Evolutionary conservation across 1,140 invertebrate species (phyloP), one percentile per base, ranked within the genome.

Genomic region (Orussus abietinus): DNA sequence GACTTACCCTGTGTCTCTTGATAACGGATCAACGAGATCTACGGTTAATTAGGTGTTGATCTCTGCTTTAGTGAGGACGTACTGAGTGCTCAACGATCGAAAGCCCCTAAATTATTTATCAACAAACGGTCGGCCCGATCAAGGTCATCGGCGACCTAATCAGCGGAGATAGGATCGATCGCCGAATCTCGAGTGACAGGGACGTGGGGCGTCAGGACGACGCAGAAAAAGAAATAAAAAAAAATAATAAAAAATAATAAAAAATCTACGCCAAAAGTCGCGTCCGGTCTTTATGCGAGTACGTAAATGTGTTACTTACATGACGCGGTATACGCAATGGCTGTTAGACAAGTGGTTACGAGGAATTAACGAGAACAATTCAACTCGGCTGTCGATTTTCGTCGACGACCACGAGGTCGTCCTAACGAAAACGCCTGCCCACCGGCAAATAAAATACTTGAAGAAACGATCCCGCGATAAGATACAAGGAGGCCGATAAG

Each of bases 381-480:
- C n/a, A n/a, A n/a, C n/a, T n/a, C n/a, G n/a, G n/a, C n/a, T n/a
- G n/a, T n/a, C n/a, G n/a, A n/a, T n/a, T n/a, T n/a, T n/a, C n/a
- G n/a, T n/a, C n/a, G n/a, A n/a, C n/a, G n/a, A n/a, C n/a, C n/a
- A n/a, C n/a, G n/a, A n/a, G n/a, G n/a, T n/a, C n/a, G 22, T n/a
- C 22, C 22, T n/a, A n/a, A 25, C 6, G n/a, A 25, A 25, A n/a
- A 6, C 22, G 6, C 22, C n/a, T 6, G 22, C 22, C 22, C 28
- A 20, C 34, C 37, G 43, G 49, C 50, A 66, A 65, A 66, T 62
- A 65, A 62, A 64, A 51, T 49, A 67, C 62, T 68, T 55, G 55
- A 69, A 62, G 62, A 60, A 60, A 64, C 59, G 49, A 40, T 37
- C n/a, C n/a, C n/a, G n/a, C 42, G 68, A 71, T 71, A 69, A 71